These are phyloP conservation scores for Potorous gilbertii DNA, from an alignment of 2,797 vertebrate genomes.

Conservation along the genomic window DNA sequence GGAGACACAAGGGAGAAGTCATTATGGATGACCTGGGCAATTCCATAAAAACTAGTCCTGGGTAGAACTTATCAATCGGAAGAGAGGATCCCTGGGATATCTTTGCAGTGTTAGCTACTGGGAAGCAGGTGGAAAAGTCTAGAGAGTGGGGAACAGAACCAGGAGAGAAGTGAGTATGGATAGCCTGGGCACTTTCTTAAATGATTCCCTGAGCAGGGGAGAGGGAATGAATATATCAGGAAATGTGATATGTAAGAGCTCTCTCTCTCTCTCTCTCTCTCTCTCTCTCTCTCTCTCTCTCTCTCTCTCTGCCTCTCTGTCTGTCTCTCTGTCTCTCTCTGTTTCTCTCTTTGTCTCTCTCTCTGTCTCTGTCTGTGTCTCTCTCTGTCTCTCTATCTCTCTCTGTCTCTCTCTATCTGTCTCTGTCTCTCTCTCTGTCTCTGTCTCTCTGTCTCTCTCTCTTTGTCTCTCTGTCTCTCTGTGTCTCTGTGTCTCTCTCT, in stretches of 20 bases:
- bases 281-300: no score
- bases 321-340: no score
- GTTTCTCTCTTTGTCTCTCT: no score
- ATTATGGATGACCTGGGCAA: not conserved
- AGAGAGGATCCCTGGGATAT: not conserved
- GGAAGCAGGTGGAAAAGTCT: not conserved
- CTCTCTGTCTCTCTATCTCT: no score
- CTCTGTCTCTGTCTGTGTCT: no score
- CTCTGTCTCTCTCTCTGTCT: not conserved
- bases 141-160: not conserved
- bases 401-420: no score
- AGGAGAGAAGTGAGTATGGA: not conserved
- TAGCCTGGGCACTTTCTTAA: not conserved
- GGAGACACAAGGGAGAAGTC: not conserved
- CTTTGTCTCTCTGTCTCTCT: no score
- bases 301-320: no score
- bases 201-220: not conserved
- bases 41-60: not conserved
- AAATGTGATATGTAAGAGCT: not conserved
- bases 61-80: not conserved
- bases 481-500: no score
- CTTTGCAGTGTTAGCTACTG: not conserved
- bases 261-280: not conserved
- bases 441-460: no score
- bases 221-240: not conserved